Base-by-base conservation (phyloP, 1,140 invertebrate species). In the Rhagoletis zephyria region DNA sequence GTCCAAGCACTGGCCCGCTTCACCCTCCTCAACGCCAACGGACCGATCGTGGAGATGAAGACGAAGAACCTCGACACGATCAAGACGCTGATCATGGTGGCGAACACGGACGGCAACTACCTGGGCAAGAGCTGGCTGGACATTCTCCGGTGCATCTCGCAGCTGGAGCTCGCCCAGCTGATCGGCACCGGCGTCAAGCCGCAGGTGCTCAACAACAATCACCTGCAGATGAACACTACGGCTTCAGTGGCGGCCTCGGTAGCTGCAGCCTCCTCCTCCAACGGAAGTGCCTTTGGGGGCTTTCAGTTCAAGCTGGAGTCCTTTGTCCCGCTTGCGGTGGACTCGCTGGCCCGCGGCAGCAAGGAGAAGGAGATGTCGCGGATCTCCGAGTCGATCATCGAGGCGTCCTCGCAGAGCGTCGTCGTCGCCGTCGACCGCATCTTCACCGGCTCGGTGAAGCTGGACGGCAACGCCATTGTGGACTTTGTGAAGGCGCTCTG, bases 51-150 rank as follows among this genome's bases (percentile, higher is more conserved):
- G 48, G 98, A 99, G 94, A 99, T 99, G 98, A 99, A 99, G 93
- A 96, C 97, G 0, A 99, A 99, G 94, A 99, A 99, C 93, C 99
- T 99, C 87, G 98, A 99, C 90, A 99, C 99, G 0, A 99, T 99
- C 88, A 99, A 99, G 94, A 99, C 98, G 1, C 94, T 99, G 1
- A 99, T 99, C 77, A 99, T 98, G 87, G 98, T 99, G 1, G 98
- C 98, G 4, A 97, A 99, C 90, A 98, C 98, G 0, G 98, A 99
- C 94, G 99, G 99, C 51, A 99, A 99, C 93, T 99, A 99, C 91
- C 93, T 99, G 60, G 98, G 98, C 3, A 96, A 95, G 81, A 98
- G 98, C 88, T 99, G 99, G 99, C 94, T 99, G 70, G 99, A 99
- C 92, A 99, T 99, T 85, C 95, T 99, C 0, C 98, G 99, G 93